These are phyloP conservation scores for Cyrtorhinus lividipennis DNA, from an alignment of 1,140 invertebrate species.

Conservation along the genomic window DNA sequence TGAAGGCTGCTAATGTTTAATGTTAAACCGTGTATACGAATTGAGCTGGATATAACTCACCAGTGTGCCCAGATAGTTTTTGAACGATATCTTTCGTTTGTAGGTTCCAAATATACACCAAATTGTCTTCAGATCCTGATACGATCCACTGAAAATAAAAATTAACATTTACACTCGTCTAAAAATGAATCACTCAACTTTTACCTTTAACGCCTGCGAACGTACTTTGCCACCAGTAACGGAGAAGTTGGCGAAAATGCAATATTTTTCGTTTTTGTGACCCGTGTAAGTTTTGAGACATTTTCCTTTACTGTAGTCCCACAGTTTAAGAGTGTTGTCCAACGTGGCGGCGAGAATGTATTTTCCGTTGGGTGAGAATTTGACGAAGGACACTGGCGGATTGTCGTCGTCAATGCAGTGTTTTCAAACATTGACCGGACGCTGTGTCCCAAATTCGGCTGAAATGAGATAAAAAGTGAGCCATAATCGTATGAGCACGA, in stretches of 20 bases:
- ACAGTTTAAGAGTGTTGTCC: constrained; percentile 95
- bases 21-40: no score
- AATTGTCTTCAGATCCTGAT: constrained; percentile 97
- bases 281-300: constrained; percentile 96
- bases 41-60: no score
- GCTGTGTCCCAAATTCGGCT: constrained; percentile 99
- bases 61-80: constrained; percentile 88
- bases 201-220: no score
- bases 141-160: constrained; percentile 85
- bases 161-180: no score
- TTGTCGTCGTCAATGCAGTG: constrained; percentile 92
- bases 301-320: constrained; percentile 98
- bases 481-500: no score
- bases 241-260: constrained; percentile 99
- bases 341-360: constrained; percentile 96
- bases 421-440: constrained; percentile 97
- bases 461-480: constrained; percentile 31
- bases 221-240: constrained; percentile 95
- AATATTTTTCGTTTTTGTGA: constrained; percentile 99
- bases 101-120: constrained; percentile 99
- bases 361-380: constrained; percentile 99
- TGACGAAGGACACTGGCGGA: constrained; percentile 98
- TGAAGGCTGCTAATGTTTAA: no score
- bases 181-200: no score
- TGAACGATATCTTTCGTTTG: constrained; percentile 99